phyloP scores from a whole-genome alignment of 2,113 vertebrate genomes.

The Coregonus clupeaformis region DNA sequence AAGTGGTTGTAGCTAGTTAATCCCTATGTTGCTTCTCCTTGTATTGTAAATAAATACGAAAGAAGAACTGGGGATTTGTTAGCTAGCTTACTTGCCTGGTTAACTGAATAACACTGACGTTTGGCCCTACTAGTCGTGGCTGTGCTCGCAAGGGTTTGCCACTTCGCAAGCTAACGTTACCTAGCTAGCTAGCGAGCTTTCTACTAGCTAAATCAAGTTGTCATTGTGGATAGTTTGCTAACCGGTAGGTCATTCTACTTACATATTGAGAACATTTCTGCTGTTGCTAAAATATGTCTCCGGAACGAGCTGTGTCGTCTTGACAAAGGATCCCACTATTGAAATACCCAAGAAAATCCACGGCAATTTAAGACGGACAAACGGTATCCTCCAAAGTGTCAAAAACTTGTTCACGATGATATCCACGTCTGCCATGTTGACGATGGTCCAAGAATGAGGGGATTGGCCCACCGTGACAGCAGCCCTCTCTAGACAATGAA shows the following conservation, averaged over 20 bases:
- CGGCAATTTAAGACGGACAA: slow-evolving; percentile 60
- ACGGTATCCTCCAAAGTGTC: slow-evolving; percentile 50
- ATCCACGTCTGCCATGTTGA: slow-evolving; percentile 68
- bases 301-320: slow-evolving; percentile 77
- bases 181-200: not conserved
- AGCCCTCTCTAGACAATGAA: not conserved
- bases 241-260: slow-evolving; percentile 61
- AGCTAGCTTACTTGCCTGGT: no score
- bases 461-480: not conserved
- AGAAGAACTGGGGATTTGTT: no score
- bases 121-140: no score
- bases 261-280: slow-evolving; percentile 86
- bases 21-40: no score
- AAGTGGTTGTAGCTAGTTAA: no score
- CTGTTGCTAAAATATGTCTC: slow-evolving; percentile 84
- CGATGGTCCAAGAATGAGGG: not conserved
- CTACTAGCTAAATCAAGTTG: no score
- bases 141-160: no score
- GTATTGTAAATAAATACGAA: no score
- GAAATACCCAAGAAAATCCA: slow-evolving; percentile 71
- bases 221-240: not conserved
- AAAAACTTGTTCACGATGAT: slow-evolving; percentile 56
- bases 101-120: no score
- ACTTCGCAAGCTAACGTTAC: not conserved
- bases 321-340: slow-evolving; percentile 77